Evolutionary conservation across 2,888 invertebrate species (phyloP), one percentile per base, ranked within the genome.

Genomic region (Yponomeuta plumbellus): DNA sequence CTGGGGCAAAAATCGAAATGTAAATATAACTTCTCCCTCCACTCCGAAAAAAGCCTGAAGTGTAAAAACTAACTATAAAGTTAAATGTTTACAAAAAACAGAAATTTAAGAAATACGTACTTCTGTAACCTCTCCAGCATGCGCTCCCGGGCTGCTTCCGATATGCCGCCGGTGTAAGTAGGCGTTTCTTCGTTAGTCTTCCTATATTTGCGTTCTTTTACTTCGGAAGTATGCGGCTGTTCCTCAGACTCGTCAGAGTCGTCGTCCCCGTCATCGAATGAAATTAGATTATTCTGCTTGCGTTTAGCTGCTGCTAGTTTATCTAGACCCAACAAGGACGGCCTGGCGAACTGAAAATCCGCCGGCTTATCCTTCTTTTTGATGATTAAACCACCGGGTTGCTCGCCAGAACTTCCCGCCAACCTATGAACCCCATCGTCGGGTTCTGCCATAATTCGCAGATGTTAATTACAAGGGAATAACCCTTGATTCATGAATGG

Each of bases 141-240:
- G 62, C 96, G 93, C 74, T 95, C 94, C 67, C 94, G 92, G 0
- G 96, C 97, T 78, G 94, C 94, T 67, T 94, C 94, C 39, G 96
- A 96, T 23, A 98, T 95, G 6, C 98, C 98, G 5, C 98, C 98
- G 0, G 98, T 97, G 77, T 98, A 95, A 0, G 98, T 96, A 0
- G 99, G 99, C 0, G 98, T 98, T 87, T 99, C 98, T 75, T 95
- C 95, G 74, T 95, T 93, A 13, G 94, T 92, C 64, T 94, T 92
- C 64, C 98, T 93, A 77, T 98, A 96, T 80, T 96, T 95, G 63
- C 96, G 92, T 69, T 84, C 86, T 70, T 83, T 85, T 0, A 68
- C 74, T 34, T 68, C 72, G 57, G 77, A 73, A 59, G 77, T 74
- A 20, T 73, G 83, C 68, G 68, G 75, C 69, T 74, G 75, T 11